Conservation (phyloP, 2,888 invertebrate species). For the Acanthosoma haemorrhoidale region DNA sequence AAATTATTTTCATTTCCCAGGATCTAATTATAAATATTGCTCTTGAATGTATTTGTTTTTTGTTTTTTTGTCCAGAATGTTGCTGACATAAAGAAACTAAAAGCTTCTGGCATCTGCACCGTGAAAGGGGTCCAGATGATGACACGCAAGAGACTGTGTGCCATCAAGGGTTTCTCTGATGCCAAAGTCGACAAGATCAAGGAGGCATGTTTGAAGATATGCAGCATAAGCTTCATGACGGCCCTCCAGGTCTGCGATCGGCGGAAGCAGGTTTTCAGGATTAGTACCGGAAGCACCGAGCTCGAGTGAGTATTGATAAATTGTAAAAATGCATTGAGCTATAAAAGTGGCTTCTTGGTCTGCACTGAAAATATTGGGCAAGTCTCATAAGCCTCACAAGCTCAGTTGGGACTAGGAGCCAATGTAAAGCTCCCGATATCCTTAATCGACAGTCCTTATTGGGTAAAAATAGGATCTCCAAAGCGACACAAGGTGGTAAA, state of each 20-base stretch:
- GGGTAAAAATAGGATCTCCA: no score
- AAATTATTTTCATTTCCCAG: background rate
- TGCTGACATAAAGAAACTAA: constrained; percentile 71
- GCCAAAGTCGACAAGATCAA: constrained; percentile 74
- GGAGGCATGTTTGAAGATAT: constrained; percentile 65
- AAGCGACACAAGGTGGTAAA: no score
- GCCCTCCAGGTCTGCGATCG: constrained; percentile 68
- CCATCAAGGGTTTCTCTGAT: constrained; percentile 70
- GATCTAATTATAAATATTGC: background rate
- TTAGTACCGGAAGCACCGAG: constrained; percentile 61
- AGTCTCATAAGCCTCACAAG: no score
- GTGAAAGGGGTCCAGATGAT: constrained; percentile 77
- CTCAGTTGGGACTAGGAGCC: no score
- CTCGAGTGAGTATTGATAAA: constrained; percentile 58
- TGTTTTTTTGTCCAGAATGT: constrained; percentile 49
- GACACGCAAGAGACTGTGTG: constrained; percentile 64
- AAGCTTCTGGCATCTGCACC: constrained; percentile 70
- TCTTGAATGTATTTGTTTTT: background rate
- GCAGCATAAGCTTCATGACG: constrained; percentile 61
- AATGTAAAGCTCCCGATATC: no score
- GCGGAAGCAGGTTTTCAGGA: constrained; percentile 65
- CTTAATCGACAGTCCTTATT: no score
- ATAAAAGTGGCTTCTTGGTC: no score
- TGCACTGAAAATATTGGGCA: no score
- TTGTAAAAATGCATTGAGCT: no score